Evolutionary conservation across 2,888 invertebrate genomes (phyloP).

Genomic region (Melanchra persicariae): DNA sequence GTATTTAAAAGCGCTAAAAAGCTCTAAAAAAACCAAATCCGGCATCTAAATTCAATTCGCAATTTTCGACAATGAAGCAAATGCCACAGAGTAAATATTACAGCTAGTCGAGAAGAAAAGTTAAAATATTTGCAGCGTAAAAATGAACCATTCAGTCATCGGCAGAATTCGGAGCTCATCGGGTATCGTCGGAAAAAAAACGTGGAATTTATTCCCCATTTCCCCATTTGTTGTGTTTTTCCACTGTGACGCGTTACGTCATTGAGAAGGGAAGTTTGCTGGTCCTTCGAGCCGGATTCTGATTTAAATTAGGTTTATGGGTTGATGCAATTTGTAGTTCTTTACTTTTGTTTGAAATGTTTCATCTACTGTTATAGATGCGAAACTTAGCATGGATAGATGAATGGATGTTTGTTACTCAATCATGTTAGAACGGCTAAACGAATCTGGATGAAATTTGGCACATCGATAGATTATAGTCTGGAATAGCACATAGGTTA

Average conservation of each 20-base stretch:
- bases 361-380: no score
- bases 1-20: neutral
- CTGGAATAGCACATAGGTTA: no score
- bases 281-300: constrained; percentile 14
- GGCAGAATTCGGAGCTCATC: constrained; percentile 19
- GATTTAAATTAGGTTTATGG: neutral
- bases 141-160: constrained; percentile 34
- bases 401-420: no score
- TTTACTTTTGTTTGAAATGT: no score
- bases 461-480: no score
- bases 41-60: neutral
- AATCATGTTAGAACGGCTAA: no score
- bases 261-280: neutral
- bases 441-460: no score
- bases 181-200: constrained; percentile 25
- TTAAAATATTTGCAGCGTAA: constrained; percentile 42
- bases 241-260: constrained; percentile 25
- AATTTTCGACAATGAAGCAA: constrained; percentile 33
- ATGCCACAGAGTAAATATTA: constrained; percentile 21
- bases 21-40: constrained; percentile 4
- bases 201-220: constrained; percentile 33
- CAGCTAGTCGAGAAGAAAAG: neutral
- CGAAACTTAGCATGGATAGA: no score
- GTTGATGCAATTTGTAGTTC: no score
- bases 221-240: constrained; percentile 31